phyloP scores from a whole-genome alignment of 2,888 invertebrate species.

The Amblyjoppa proteus region DNA sequence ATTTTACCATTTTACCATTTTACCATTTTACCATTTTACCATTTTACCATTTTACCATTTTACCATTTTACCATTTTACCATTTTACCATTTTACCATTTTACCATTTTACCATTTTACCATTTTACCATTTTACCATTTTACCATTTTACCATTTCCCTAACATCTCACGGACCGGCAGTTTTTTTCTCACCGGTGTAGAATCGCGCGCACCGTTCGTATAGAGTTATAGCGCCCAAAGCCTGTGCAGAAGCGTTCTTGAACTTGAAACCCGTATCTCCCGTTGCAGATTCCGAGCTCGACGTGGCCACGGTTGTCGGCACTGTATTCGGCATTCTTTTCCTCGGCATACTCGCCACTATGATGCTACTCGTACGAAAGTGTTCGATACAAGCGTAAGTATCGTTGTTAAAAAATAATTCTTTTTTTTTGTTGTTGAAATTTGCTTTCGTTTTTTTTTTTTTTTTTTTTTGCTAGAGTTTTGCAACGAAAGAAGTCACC shows the following conservation, averaged over 20 bases:
- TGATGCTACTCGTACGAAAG: slow-evolving; percentile 80
- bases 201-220: not conserved
- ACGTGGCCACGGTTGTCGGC: slow-evolving; percentile 78
- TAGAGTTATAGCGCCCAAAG: not conserved
- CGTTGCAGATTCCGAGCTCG: slow-evolving; percentile 79
- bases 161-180: no score
- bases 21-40: no score
- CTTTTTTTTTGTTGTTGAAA: no score
- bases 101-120: no score
- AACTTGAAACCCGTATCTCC: slow-evolving; percentile 20
- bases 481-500: slow-evolving; percentile 7
- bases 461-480: not conserved
- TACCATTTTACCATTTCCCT: no score
- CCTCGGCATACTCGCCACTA: slow-evolving; percentile 78
- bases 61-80: no score
- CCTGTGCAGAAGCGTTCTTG: not conserved
- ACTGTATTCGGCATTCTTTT: slow-evolving; percentile 81
- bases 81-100: no score
- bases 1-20: no score
- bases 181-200: no score
- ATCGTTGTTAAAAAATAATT: not conserved
- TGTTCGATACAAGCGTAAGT: slow-evolving; percentile 81
- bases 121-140: no score
- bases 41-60: no score
- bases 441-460: no score